Percentiles rank a stretch among this genome's conserved stretches.
Conservation (phyloP, 2,888 invertebrate genomes). For the Heliconius aoede region DNA sequence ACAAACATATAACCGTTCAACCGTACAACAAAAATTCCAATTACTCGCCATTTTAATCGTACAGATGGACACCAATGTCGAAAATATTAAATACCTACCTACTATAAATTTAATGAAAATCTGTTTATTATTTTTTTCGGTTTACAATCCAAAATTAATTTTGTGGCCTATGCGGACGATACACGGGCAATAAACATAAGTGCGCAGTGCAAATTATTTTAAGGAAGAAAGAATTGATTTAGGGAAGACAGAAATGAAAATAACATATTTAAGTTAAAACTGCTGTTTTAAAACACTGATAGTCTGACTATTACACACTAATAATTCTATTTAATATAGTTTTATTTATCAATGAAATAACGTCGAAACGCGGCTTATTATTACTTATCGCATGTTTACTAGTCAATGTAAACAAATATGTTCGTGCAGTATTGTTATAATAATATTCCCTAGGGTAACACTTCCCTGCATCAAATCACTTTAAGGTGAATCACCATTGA, state of each 20-base stretch:
- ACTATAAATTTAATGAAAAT: not conserved
- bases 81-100: not conserved
- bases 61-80: not conserved
- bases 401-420: constrained; percentile 8
- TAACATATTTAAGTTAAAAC: too few species aligned
- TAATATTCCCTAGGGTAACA: constrained; percentile 38
- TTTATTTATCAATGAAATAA: not conserved
- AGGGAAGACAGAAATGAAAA: too few species aligned
- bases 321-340: not conserved
- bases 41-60: not conserved
- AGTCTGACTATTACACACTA: not conserved
- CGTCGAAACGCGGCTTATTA: not conserved
- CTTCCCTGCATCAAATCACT: constrained; percentile 10
- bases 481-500: constrained; percentile 15
- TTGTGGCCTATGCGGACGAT: too few species aligned
- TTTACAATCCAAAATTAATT: too few species aligned
- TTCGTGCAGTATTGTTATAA: constrained; percentile 36
- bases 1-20: not conserved
- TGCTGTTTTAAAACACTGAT: too few species aligned
- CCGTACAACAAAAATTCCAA: not conserved
- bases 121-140: not conserved
- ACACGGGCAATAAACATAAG: too few species aligned
- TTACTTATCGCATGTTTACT: constrained; percentile 25
- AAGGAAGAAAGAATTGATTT: too few species aligned
- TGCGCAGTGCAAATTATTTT: too few species aligned